Evolutionary conservation across 1,140 invertebrate species (phyloP).

Genomic region (Macrocentrus cingulum): DNA sequence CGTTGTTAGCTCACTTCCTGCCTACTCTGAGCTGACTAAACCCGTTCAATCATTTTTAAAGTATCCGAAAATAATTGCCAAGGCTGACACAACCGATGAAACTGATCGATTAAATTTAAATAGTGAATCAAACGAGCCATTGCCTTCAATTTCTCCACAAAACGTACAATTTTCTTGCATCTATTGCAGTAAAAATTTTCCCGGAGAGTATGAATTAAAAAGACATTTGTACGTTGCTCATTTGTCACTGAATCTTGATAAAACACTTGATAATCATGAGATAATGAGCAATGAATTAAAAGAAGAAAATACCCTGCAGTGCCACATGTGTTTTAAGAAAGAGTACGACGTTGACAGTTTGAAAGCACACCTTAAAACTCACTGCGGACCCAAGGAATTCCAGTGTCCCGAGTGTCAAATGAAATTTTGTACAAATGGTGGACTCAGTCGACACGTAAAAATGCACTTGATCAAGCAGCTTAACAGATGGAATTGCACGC

Average conservation of each 20-base stretch:
- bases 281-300: constrained; percentile 1
- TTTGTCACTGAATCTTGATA: constrained; percentile 2
- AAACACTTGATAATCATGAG: constrained; percentile 37
- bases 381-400: constrained; percentile 48
- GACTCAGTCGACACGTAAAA: constrained; percentile 57
- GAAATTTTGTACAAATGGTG: constrained; percentile 54
- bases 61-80: constrained; percentile 40
- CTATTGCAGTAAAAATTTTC: constrained; percentile 5
- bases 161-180: neutral
- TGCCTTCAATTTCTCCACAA: neutral
- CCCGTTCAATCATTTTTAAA: constrained; percentile 32
- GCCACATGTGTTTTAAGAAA: constrained; percentile 43
- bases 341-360: constrained; percentile 36
- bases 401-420: constrained; percentile 56
- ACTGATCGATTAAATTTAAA: constrained; percentile 28
- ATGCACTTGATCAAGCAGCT: constrained; percentile 41
- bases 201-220: constrained; percentile 7
- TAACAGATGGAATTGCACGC: constrained; percentile 30
- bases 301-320: constrained; percentile 32
- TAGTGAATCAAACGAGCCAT: constrained; percentile 15
- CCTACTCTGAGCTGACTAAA: constrained; percentile 26
- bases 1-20: constrained; percentile 32
- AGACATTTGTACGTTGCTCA: constrained; percentile 5
- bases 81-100: constrained; percentile 32
- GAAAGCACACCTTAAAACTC: constrained; percentile 61